These are phyloP conservation scores for Octomys mimax DNA, from an alignment of 2,797 vertebrate species.

Conservation along the genomic window DNA sequence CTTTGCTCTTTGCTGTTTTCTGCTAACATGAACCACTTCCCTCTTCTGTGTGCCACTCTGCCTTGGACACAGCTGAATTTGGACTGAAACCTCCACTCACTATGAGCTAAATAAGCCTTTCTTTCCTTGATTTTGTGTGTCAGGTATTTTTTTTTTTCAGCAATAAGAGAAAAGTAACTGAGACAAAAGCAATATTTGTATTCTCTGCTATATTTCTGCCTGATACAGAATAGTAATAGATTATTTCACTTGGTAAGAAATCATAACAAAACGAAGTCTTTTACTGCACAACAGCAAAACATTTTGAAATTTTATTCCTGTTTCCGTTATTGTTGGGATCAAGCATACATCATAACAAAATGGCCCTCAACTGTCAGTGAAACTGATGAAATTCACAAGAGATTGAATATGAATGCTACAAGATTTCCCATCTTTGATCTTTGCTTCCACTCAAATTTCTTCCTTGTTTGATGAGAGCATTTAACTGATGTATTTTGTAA, in stretches of 20 bases:
- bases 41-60: too few relatives aligned
- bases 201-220: constrained; percentile 33
- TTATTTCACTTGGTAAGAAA: constrained; percentile 56
- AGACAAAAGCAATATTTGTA: background rate
- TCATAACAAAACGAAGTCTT: constrained; percentile 27
- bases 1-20: too few relatives aligned
- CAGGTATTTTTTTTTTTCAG: too few relatives aligned
- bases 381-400: background rate
- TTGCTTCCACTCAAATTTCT: constrained; percentile 15
- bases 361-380: background rate
- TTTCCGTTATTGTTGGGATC: background rate
- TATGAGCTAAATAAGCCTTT: too few relatives aligned
- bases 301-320: background rate
- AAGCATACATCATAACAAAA: background rate
- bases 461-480: background rate
- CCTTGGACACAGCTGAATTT: too few relatives aligned
- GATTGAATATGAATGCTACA: background rate
- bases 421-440: background rate
- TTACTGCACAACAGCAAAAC: background rate
- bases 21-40: too few relatives aligned
- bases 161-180: too few relatives aligned
- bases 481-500: background rate
- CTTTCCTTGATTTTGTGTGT: too few relatives aligned
- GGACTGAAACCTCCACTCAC: too few relatives aligned
- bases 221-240: background rate